These are phyloP conservation scores for Lasioglossum baleicum DNA, from an alignment of 1,140 invertebrate species.

Conservation along the genomic window DNA sequence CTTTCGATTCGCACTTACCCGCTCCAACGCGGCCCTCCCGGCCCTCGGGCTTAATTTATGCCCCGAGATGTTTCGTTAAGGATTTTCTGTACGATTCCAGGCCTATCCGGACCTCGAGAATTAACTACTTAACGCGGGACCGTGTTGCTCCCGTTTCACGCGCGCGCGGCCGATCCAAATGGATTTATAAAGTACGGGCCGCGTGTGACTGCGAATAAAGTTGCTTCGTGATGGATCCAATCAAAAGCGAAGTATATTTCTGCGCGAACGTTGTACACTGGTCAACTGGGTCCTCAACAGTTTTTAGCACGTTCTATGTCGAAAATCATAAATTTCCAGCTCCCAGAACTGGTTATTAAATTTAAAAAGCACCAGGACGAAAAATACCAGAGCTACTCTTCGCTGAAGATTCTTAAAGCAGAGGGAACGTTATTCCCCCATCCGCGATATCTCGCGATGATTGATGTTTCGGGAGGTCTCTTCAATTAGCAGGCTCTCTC, in stretches of 20 bases:
- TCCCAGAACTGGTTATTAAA: no score
- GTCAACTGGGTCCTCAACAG: no score
- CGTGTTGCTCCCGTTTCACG: not conserved
- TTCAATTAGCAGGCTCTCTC: conserved; percentile 58
- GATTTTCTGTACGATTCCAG: conserved; percentile 52
- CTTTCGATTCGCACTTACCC: conserved; percentile 35
- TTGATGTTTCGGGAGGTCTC: conserved; percentile 54
- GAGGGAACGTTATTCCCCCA: not conserved
- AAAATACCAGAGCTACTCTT: no score
- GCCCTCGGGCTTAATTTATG: conserved; percentile 59
- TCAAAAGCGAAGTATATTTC: no score
- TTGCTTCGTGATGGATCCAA: no score
- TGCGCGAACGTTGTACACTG: no score
- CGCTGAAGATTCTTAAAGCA: not conserved
- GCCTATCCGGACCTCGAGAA: conserved; percentile 1
- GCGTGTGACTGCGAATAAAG: no score
- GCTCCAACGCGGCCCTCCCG: conserved; percentile 20
- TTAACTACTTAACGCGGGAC: conserved; percentile 44
- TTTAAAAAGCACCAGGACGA: no score
- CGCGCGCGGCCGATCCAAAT: not conserved
- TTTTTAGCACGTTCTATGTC: no score
- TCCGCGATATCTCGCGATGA: conserved; percentile 44
- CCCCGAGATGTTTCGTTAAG: conserved; percentile 62
- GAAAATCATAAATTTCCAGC: no score
- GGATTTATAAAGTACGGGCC: no score